A percentile compares a stretch with the other conserved stretches of the same genome.
phyloP scores from a whole-genome alignment of 2,113 vertebrate genomes.

The Pyrgilauda ruficollis region DNA sequence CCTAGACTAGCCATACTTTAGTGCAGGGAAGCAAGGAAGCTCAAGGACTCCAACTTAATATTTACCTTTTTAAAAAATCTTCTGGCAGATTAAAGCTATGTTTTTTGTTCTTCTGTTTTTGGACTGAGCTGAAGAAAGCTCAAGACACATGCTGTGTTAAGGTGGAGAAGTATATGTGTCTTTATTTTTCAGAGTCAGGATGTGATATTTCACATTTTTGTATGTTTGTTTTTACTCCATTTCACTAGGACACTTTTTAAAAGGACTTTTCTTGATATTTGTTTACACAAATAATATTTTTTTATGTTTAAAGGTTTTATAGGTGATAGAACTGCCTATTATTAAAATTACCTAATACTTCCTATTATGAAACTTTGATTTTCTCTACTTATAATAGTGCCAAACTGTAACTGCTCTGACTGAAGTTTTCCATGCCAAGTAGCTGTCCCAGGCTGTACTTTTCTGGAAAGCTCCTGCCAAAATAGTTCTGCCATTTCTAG shows the following conservation, averaged over 20 bases:
- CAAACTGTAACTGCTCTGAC: constrained; percentile 46
- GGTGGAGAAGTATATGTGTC: constrained; percentile 13
- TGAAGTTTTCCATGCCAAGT: constrained; percentile 46
- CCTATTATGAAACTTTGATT: constrained; percentile 59
- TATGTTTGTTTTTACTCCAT: constrained; percentile 28
- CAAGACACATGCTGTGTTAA: constrained; percentile 29
- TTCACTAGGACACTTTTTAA: constrained; percentile 9
- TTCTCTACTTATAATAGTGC: constrained; percentile 4
- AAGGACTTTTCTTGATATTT: constrained; percentile 12
- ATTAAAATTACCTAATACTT: constrained; percentile 62
- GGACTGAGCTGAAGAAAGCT: constrained; percentile 27
- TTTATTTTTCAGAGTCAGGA: constrained; percentile 32
- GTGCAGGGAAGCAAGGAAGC: not conserved
- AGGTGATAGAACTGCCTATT: constrained; percentile 50
- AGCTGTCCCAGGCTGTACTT: constrained; percentile 29
- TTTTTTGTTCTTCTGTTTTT: constrained; percentile 41
- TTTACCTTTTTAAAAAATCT: not conserved
- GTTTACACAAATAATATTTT: constrained; percentile 51
- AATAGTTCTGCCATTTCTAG: constrained; percentile 39
- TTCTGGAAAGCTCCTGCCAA: constrained; percentile 24
- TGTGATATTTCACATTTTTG: constrained; percentile 41
- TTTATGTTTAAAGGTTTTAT: constrained; percentile 43
- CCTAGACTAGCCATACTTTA: not conserved
- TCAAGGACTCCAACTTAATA: not conserved
- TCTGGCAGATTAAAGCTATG: not conserved